phyloP scores from a whole-genome alignment of 2,113 vertebrate genomes.

The Microtus richardsoni region DNA sequence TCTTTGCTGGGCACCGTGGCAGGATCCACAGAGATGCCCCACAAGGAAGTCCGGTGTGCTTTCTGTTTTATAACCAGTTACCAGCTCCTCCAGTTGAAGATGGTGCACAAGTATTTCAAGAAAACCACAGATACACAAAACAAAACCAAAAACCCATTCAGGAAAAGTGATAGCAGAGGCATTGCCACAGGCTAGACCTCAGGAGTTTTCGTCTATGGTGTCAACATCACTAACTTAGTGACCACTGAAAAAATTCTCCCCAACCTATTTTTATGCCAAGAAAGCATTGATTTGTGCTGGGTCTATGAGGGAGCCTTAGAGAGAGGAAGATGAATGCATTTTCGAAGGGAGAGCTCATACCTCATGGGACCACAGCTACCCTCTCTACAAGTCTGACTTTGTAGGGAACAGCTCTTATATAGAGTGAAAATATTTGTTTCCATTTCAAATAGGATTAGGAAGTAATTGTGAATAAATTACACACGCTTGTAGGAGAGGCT shows the following conservation, averaged over 20 bases:
- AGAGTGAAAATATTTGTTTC: constrained; percentile 49
- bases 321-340: background rate
- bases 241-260: constrained; percentile 1
- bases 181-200: background rate
- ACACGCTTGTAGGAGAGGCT: background rate
- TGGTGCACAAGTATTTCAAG: background rate
- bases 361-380: background rate
- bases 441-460: constrained; percentile 59
- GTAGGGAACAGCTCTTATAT: background rate
- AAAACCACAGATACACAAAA: background rate
- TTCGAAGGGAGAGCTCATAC: background rate
- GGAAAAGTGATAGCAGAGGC: background rate
- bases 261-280: background rate
- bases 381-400: background rate
- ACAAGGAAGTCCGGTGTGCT: background rate
- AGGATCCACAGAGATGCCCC: background rate
- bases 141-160: background rate
- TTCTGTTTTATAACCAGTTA: background rate
- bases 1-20: background rate
- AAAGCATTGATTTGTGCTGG: background rate
- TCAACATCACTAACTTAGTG: background rate
- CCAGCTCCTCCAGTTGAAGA: background rate
- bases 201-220: background rate
- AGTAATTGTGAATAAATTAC: constrained; percentile 37
- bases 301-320: background rate